Percentiles rank a stretch among this genome's conserved stretches.
These are phyloP conservation scores for Rattus rattus DNA, from an alignment of 2,113 vertebrate genomes.

Conservation along the genomic window DNA sequence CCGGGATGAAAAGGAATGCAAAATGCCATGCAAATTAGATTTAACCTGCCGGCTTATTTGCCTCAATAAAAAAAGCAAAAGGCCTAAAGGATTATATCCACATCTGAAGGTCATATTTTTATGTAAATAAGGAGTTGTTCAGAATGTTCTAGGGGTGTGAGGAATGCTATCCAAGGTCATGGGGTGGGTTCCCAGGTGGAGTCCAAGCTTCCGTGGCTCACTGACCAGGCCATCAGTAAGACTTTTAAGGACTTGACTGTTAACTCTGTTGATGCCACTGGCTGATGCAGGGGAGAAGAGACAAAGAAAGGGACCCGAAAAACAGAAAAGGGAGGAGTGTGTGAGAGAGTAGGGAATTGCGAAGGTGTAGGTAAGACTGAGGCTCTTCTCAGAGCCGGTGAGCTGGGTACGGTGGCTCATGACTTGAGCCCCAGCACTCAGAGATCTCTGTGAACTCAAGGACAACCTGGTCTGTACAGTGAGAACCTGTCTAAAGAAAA, in stretches of 20 bases:
- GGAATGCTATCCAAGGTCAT: not conserved
- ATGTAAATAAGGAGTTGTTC: conserved; percentile 49
- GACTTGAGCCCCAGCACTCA: not conserved
- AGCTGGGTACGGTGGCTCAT: not conserved
- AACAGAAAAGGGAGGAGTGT: not conserved
- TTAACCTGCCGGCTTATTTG: conserved; percentile 76
- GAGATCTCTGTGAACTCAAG: not conserved
- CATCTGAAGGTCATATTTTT: conserved; percentile 51
- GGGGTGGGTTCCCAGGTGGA: not conserved
- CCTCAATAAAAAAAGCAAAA: conserved; percentile 69
- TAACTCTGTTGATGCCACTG: not conserved
- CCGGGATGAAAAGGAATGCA: conserved; percentile 76
- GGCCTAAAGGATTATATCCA: conserved; percentile 3
- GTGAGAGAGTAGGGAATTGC: not conserved
- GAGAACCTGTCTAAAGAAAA: not conserved
- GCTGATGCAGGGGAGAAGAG: not conserved
- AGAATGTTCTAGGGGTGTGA: not conserved
- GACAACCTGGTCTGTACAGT: not conserved
- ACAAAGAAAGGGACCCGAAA: not conserved
- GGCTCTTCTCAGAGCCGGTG: not conserved
- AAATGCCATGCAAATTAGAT: conserved; percentile 79
- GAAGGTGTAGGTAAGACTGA: not conserved
- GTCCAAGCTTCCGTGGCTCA: not conserved
- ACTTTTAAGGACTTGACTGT: not conserved
- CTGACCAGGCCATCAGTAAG: too few relatives aligned